Evolutionary conservation across 2,888 invertebrate genomes (phyloP), one percentile per base, ranked within the genome.

Genomic region (Amphimallon solstitiale): DNA sequence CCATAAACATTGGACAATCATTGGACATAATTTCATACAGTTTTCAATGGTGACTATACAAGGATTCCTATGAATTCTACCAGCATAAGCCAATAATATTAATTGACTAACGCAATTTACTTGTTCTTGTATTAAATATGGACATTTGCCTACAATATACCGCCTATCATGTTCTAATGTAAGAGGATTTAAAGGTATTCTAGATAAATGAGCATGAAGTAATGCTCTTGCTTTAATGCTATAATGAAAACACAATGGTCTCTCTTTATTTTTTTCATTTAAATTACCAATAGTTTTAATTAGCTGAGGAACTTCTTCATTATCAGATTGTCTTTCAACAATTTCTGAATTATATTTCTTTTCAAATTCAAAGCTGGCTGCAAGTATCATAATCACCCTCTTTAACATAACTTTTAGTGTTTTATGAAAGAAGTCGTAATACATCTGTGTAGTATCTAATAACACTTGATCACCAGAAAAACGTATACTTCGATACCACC

Each of bases 401-500:
- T 97, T 98, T 52, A 98, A 83, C 59, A 94, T 90, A 95, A 98
- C 98, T 69, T 93, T 92, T 0, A 97, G 95, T 5, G 97, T 97
- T 85, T 97, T 97, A 79, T 96, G 93, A 80, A 98, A 94, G 83
- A 96, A 98, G 80, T 92, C 95, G 80, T 93, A 95, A 82, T 97
- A 99, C 86, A 98, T 89, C 80, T 96, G 93, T 4, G 97, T 95
- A n/a, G 99, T 99, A 78, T 97, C 95, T 67, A 99, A 83, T 10
- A 99, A 85, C 1, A 98, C 97, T 86, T 97, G 94, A 81, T 99
- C 98, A 67, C 97, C 97, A 63, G 97, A 97, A 84, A 94, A 99
- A 75, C 95, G 91, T 74, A 98, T 98, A 67, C 97, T 97, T 66
- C 94, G 90, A 82, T 98, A 98, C 99, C 99, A 99, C 99, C 99